Evolutionary conservation across 2,888 invertebrate species (phyloP).

Genomic region (Habrosyne pyritoides): DNA sequence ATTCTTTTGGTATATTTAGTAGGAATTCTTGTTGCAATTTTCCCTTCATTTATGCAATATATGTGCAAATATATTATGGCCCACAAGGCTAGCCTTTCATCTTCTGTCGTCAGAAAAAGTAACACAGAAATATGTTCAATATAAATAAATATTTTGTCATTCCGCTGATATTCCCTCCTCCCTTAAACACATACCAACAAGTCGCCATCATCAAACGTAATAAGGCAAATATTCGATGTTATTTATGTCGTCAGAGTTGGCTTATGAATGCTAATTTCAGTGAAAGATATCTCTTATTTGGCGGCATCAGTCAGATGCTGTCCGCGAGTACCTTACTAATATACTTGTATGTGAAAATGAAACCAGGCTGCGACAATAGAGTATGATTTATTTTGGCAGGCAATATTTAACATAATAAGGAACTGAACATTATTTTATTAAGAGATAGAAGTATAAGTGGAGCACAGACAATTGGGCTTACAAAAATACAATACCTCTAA

Average conservation of each 20-base stretch:
- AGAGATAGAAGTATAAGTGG: neutral
- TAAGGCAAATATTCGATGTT: conserved; percentile 61
- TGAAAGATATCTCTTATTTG: conserved; percentile 73
- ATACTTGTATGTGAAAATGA: conserved; percentile 47
- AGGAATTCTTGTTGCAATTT: too few relatives aligned
- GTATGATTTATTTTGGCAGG: conserved; percentile 21
- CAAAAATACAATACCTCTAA: too few relatives aligned
- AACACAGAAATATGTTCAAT: too few relatives aligned
- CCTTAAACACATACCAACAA: conserved; percentile 10
- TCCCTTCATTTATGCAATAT: too few relatives aligned
- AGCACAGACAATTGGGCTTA: too few relatives aligned
- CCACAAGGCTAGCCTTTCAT: too few relatives aligned
- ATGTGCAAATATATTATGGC: too few relatives aligned
- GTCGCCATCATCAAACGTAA: conserved; percentile 48
- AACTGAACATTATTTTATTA: neutral
- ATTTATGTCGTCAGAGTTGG: conserved; percentile 73
- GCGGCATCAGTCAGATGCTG: conserved; percentile 62
- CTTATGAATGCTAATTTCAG: conserved; percentile 78
- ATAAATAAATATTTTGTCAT: too few relatives aligned
- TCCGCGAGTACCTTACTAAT: conserved; percentile 52
- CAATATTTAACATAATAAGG: too few relatives aligned
- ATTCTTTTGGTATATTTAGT: too few relatives aligned
- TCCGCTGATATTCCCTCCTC: conserved; percentile 17
- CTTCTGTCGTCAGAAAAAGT: too few relatives aligned
- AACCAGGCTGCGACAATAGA: conserved; percentile 15